Percentiles rank a stretch among this genome's conserved stretches.
phyloP scores from a whole-genome alignment of 1,140 invertebrate species.

The Hylyphantes graminicola region DNA sequence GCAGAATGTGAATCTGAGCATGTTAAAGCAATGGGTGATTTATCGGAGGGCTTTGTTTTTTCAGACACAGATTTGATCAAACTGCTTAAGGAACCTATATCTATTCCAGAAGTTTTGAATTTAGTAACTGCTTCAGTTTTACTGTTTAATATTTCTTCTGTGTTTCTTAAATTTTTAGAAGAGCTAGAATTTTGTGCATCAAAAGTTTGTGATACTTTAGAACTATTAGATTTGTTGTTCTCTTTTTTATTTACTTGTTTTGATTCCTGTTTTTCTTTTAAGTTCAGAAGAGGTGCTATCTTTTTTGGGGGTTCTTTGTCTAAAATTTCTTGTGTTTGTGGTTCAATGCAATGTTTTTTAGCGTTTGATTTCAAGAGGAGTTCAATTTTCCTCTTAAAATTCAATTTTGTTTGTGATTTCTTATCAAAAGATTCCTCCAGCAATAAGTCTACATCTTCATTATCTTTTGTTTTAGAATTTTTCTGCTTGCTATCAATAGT shows the following conservation, averaged over 20 bases:
- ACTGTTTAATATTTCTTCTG: too few species aligned
- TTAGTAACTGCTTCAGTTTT: too few species aligned
- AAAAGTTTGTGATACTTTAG: neutral
- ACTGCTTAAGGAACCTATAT: too few species aligned
- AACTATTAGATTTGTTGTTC: neutral
- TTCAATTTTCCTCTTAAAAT: slow-evolving; percentile 46
- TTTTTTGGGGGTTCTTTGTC: neutral
- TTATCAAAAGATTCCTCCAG: slow-evolving; percentile 33
- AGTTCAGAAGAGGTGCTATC: neutral
- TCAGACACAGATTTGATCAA: too few species aligned
- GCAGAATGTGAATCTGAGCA: too few species aligned
- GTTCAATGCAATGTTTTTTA: slow-evolving; percentile 13
- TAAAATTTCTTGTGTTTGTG: neutral
- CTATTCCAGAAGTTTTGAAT: too few species aligned
- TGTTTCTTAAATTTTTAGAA: too few species aligned
- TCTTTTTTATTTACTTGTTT: neutral
- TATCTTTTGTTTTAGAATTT: too few species aligned
- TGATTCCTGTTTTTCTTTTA: neutral
- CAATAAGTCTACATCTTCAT: slow-evolving; percentile 10
- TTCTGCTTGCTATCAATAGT: too few species aligned
- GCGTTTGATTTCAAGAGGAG: slow-evolving; percentile 3
- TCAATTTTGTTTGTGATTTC: neutral
- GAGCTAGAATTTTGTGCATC: too few species aligned
- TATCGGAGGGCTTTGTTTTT: too few species aligned
- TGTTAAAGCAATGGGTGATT: too few species aligned